phyloP scores from a whole-genome alignment of 2,888 invertebrate species.

The Trichogramma dendrolimi region DNA sequence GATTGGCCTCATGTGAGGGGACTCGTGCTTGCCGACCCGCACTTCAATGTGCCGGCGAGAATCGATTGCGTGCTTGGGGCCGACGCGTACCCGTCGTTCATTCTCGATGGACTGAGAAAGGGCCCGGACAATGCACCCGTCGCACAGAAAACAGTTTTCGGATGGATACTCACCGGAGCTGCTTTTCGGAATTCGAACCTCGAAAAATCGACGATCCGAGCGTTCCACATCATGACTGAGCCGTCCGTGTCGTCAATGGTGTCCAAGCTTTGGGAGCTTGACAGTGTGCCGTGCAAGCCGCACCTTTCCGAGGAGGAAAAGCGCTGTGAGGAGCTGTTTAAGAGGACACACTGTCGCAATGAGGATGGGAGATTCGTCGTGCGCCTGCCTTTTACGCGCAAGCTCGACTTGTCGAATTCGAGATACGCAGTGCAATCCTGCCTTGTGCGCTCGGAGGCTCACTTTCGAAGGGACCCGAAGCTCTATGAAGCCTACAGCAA shows the following conservation, averaged over 20 bases:
- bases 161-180: background rate
- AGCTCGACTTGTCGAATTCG: background rate
- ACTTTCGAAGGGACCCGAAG: no score
- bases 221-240: no score
- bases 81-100: background rate
- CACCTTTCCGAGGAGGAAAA: slow-evolving; percentile 28
- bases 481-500: no score
- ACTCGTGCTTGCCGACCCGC: background rate
- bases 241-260: background rate
- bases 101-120: background rate
- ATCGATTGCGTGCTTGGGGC: background rate
- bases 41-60: background rate
- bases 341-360: slow-evolving; percentile 26
- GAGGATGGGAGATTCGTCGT: slow-evolving; percentile 33
- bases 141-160: background rate
- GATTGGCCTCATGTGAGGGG: background rate
- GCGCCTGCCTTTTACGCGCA: slow-evolving; percentile 26
- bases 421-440: no score
- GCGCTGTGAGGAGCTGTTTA: slow-evolving; percentile 32
- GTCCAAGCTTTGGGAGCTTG: slow-evolving; percentile 14
- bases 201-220: background rate
- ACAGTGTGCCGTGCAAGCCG: slow-evolving; percentile 6
- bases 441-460: no score
- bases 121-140: background rate
- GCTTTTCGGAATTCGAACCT: background rate